Evolutionary conservation across 2,797 vertebrate species (phyloP).

Genomic region (Sparidentex hasta): DNA sequence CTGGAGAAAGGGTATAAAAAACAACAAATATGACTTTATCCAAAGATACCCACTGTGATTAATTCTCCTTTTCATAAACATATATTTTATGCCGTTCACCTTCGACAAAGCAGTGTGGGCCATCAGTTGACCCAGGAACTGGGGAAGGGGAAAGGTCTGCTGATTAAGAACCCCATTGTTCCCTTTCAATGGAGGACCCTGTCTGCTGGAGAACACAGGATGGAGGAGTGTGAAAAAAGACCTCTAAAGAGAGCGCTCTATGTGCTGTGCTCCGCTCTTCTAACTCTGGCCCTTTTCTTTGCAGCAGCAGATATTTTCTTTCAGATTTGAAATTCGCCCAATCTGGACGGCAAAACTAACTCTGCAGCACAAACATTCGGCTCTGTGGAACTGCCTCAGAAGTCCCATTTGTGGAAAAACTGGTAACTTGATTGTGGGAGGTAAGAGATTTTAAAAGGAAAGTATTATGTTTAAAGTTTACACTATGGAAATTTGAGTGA

Average conservation of each 20-base stretch:
- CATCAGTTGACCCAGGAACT: slow-evolving; percentile 81
- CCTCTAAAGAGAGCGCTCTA: slow-evolving; percentile 5
- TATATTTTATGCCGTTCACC: slow-evolving; percentile 80
- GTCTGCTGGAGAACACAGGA: slow-evolving; percentile 44
- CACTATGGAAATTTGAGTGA: slow-evolving; percentile 43
- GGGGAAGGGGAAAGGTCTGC: slow-evolving; percentile 72
- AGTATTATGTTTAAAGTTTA: slow-evolving; percentile 50
- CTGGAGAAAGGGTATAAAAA: slow-evolving; percentile 79
- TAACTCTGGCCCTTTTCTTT: slow-evolving; percentile 43
- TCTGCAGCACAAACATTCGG: slow-evolving; percentile 35
- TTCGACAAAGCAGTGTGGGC: slow-evolving; percentile 75
- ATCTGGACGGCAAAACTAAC: slow-evolving; percentile 36
- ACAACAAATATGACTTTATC: slow-evolving; percentile 89
- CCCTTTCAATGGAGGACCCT: slow-evolving; percentile 50
- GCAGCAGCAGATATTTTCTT: slow-evolving; percentile 29
- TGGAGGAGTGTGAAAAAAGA: slow-evolving; percentile 41
- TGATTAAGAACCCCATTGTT: slow-evolving; percentile 79
- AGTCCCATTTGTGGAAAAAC: slow-evolving; percentile 34
- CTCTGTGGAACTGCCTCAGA: slow-evolving; percentile 2
- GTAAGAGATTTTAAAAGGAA: slow-evolving; percentile 37
- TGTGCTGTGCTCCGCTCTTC: slow-evolving; percentile 23
- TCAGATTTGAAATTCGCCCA: slow-evolving; percentile 51
- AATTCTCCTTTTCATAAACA: slow-evolving; percentile 85
- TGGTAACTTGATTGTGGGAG: slow-evolving; percentile 25
- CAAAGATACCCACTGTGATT: slow-evolving; percentile 82